Evolutionary conservation across 2,113 vertebrate genomes (phyloP), one percentile per base, ranked within the genome.

Genomic region (Physeter macrocephalus): DNA sequence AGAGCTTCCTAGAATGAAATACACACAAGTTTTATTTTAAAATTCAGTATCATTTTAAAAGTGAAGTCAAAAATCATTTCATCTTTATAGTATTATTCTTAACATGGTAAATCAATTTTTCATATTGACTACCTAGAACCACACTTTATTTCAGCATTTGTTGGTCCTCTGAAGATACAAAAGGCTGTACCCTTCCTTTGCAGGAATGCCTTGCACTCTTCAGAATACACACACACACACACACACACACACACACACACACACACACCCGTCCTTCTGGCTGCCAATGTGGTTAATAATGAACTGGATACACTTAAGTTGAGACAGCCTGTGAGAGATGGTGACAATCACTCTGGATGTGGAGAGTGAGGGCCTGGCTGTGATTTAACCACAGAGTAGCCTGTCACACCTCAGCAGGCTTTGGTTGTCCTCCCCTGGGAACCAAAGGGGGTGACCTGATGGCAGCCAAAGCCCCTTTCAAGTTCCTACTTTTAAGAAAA

Each of bases 1-100:
- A 99, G 98, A 91, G 99, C 99, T 98, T 99, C 99, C 99, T 99
- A 96, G 95, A 98, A 99, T 92, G 43, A 98, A 99, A 98, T 95
- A 82, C 97, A 98, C 81, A 91, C 87, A 95, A 46, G 93, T 98
- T 92, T 67, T 81, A 95, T 64, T 97, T 88, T 95, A 21, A 82
- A 98, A 93, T 41, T 87, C 34, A 96, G 2, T 20, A n/a, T 75
- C 21, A 74, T 83, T 88, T 97, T 74, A 0, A 95, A 98, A 97
- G 29, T 61, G 3, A 90, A 94, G 91, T 52, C 29, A 61, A 95
- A 96, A 89, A 87, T 54, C 13, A 81, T 84, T 83, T 89, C 12
- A 75, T 81, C 78, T 71, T 52, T n/a, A 39, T 34, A 87, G 64
- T 81, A 43, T 78, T 46, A 52, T 94, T 34, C 71, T 66, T 46